Conservation (phyloP, 37 sponge, comb jelly and placozoan genomes). For the Tethya wilhelma region DNA sequence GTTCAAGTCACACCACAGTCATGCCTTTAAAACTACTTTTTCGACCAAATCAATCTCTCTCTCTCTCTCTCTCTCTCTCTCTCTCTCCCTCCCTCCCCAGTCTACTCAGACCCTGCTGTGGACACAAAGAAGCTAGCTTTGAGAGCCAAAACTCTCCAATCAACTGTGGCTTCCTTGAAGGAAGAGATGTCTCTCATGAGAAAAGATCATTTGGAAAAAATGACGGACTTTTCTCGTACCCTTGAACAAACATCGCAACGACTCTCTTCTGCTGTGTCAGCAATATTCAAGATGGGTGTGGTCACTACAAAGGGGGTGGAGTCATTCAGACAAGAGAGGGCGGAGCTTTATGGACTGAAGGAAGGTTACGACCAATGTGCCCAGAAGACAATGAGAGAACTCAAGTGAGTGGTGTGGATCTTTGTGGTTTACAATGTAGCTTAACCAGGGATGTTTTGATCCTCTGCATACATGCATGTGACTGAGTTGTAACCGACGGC, state of each 20-base stretch:
- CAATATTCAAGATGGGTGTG: neutral
- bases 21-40: neutral
- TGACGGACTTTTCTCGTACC: conserved; percentile 10
- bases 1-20: neutral
- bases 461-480: no score
- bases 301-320: neutral
- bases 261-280: conserved; percentile 20
- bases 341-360: conserved; percentile 40
- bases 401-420: conserved; percentile 59
- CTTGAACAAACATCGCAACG: conserved; percentile 9
- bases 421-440: no score
- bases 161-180: conserved; percentile 3
- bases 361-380: conserved; percentile 40
- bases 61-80: neutral
- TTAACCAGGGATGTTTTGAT: no score
- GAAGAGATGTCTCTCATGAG: conserved; percentile 15
- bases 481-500: no score
- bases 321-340: conserved; percentile 37
- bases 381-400: conserved; percentile 23
- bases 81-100: conserved; percentile 6
- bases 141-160: neutral
- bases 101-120: neutral
- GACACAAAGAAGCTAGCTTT: conserved; percentile 3
- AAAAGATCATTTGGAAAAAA: neutral
- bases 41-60: neutral